Conservation (phyloP, 2,888 invertebrate species). For the Ischnus inquisitorius region DNA sequence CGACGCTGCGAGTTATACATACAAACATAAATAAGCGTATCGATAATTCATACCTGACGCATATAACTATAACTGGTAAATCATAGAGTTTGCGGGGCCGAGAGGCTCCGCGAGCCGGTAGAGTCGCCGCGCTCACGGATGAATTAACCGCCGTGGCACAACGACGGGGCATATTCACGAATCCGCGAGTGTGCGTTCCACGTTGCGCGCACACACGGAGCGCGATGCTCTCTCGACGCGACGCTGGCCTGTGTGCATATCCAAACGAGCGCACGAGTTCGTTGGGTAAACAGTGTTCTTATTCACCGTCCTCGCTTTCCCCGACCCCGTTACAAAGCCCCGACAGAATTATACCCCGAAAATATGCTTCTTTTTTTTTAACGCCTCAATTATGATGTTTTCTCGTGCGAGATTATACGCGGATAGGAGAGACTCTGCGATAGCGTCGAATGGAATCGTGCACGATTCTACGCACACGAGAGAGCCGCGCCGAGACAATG, state of each 20-base stretch:
- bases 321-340: slow-evolving; percentile 62
- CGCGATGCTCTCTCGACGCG: slow-evolving; percentile 34
- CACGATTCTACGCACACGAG: not conserved
- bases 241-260: slow-evolving; percentile 20
- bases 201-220: not conserved
- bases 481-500: not conserved
- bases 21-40: slow-evolving; percentile 56
- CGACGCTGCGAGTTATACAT: not conserved
- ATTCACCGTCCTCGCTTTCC: slow-evolving; percentile 58
- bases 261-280: slow-evolving; percentile 55
- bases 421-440: not conserved
- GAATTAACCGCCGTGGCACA: slow-evolving; percentile 53
- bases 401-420: not conserved
- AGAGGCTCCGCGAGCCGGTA: not conserved
- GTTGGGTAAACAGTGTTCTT: slow-evolving; percentile 61
- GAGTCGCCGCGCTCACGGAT: no score
- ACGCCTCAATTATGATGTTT: slow-evolving; percentile 3
- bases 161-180: slow-evolving; percentile 20
- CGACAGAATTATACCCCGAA: slow-evolving; percentile 46
- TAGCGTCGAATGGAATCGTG: not conserved
- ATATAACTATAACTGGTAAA: slow-evolving; percentile 40
- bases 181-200: not conserved
- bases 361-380: slow-evolving; percentile 33
- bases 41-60: slow-evolving; percentile 60
- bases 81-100: slow-evolving; percentile 41